A percentile compares a stretch with the other conserved stretches of the same genome.
Conservation (phyloP, 2,113 vertebrate species). For the Diadophis punctatus region DNA sequence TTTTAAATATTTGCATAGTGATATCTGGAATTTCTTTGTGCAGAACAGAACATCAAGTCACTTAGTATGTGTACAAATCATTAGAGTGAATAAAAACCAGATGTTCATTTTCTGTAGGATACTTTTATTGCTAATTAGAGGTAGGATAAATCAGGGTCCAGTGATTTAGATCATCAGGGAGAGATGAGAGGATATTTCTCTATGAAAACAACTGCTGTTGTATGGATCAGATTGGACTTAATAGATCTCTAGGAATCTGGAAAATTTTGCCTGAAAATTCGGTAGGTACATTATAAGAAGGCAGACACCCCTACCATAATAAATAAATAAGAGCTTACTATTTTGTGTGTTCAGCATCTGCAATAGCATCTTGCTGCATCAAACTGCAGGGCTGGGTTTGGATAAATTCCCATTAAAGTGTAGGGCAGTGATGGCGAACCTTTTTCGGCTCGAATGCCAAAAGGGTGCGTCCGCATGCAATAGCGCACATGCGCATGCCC, state of each 20-base stretch:
- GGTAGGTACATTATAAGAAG: neutral
- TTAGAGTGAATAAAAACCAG: constrained; percentile 41
- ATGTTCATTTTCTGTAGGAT: constrained; percentile 40
- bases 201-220: neutral
- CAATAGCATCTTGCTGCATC: neutral
- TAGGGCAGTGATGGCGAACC: no score
- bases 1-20: constrained; percentile 23
- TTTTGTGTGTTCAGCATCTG: neutral
- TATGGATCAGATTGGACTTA: neutral
- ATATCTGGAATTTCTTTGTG: neutral
- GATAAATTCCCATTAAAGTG: neutral
- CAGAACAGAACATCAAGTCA: constrained; percentile 15
- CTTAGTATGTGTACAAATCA: constrained; percentile 32
- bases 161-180: neutral
- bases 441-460: no score
- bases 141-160: neutral
- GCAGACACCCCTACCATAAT: neutral
- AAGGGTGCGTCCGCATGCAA: no score
- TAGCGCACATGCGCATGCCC: no score
- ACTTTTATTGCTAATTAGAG: constrained; percentile 38
- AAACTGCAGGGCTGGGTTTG: neutral
- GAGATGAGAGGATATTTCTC: neutral
- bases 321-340: neutral
- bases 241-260: neutral
- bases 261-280: neutral